Evolutionary conservation across 2,113 vertebrate species (phyloP).

Genomic region (Elgaria multicarinata): DNA sequence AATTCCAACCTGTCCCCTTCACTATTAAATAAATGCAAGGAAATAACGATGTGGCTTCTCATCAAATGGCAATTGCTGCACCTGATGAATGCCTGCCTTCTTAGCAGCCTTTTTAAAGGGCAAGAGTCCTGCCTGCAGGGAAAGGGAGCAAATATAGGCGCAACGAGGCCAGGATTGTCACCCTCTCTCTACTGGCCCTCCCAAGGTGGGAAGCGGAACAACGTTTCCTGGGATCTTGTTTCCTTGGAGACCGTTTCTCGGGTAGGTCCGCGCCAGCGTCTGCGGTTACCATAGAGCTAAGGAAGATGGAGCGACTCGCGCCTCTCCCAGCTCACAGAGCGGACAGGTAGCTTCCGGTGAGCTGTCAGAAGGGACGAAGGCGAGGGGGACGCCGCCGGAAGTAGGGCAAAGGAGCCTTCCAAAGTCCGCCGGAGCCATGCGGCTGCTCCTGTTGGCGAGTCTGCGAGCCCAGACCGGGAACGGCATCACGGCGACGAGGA

Average conservation of each 20-base stretch:
- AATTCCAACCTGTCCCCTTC: too few relatives aligned
- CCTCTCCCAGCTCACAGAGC: not conserved
- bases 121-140: too few relatives aligned
- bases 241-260: fast-evolving
- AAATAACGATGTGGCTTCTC: too few relatives aligned
- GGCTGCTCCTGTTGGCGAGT: conserved; percentile 86
- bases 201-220: not conserved
- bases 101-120: too few relatives aligned
- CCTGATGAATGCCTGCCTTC: too few relatives aligned
- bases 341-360: not conserved
- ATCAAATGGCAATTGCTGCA: too few relatives aligned
- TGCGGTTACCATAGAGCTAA: not conserved
- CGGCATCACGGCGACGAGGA: conserved; percentile 87
- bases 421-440: conserved; percentile 77
- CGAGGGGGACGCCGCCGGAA: not conserved
- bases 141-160: too few relatives aligned
- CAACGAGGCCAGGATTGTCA: too few relatives aligned
- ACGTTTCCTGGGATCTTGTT: not conserved
- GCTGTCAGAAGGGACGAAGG: not conserved
- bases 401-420: conserved; percentile 11
- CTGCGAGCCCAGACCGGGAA: conserved; percentile 89
- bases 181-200: not conserved
- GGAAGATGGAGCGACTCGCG: not conserved
- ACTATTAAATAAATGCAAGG: too few relatives aligned
- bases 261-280: not conserved